These are phyloP conservation scores for Octodonta nipae DNA, from an alignment of 2,888 invertebrate species.

Conservation along the genomic window DNA sequence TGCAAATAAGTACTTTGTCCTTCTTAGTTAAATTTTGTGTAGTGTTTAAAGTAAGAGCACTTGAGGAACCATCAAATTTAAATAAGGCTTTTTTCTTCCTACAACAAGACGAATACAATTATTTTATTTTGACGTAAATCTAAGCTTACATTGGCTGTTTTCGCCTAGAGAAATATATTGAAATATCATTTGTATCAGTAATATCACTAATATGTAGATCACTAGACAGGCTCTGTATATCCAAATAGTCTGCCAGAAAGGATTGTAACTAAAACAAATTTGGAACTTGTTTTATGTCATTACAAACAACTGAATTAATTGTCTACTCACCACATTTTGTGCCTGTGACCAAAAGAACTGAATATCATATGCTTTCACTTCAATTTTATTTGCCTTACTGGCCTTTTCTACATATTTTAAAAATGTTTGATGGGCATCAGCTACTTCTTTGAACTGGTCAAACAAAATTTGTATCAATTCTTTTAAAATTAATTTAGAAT, in stretches of 20 bases:
- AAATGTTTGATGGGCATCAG: slow-evolving; percentile 59
- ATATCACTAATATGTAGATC: slow-evolving; percentile 40
- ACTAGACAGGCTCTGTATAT: slow-evolving; percentile 64
- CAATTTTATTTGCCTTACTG: slow-evolving; percentile 43
- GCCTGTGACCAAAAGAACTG: slow-evolving; percentile 81
- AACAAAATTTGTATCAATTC: slow-evolving; percentile 63
- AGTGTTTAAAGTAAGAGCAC: slow-evolving; percentile 30
- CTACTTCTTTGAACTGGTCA: slow-evolving; percentile 70
- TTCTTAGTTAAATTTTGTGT: slow-evolving; percentile 26
- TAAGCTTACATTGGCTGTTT: slow-evolving; percentile 35
- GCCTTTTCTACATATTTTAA: slow-evolving; percentile 50
- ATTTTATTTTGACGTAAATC: no score
- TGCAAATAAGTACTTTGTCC: slow-evolving; percentile 59
- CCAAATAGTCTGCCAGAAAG: slow-evolving; percentile 72
- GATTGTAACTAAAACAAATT: slow-evolving; percentile 56
- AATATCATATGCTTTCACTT: slow-evolving; percentile 49
- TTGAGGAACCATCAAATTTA: slow-evolving; percentile 52
- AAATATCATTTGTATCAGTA: slow-evolving; percentile 40
- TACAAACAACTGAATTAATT: no score
- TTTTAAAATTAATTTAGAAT: slow-evolving; percentile 25
- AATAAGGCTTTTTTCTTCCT: slow-evolving; percentile 49
- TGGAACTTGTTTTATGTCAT: slow-evolving; percentile 6
- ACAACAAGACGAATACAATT: slow-evolving; percentile 12
- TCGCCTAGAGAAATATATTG: slow-evolving; percentile 40
- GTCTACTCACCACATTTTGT: slow-evolving; percentile 67